Evolutionary conservation across 2,113 vertebrate species (phyloP).

Genomic region (Fulica atra): DNA sequence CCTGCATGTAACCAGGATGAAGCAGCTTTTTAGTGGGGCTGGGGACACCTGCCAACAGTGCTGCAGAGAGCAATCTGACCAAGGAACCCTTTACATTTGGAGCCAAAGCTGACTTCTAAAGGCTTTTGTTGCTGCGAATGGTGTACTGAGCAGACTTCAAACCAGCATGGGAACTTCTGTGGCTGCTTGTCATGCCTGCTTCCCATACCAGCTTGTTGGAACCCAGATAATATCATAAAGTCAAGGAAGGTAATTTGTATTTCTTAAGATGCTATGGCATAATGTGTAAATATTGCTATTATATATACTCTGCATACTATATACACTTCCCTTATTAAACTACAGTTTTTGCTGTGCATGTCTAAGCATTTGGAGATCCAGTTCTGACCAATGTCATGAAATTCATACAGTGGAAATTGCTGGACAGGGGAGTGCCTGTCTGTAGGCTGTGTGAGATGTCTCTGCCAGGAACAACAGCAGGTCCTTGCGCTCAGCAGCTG

Average conservation of each 20-base stretch:
- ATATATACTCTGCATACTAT: too few relatives aligned
- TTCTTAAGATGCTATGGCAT: background rate
- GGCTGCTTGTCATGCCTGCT: background rate
- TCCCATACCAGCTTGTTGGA: background rate
- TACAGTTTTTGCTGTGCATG: background rate
- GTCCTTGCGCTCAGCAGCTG: background rate
- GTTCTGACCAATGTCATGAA: background rate
- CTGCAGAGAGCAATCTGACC: background rate
- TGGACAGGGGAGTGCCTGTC: background rate
- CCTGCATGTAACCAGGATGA: accelerated
- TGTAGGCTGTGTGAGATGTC: background rate
- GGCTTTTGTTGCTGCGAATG: background rate
- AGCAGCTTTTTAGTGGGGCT: background rate
- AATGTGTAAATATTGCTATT: background rate
- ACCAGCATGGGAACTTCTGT: background rate
- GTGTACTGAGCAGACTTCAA: background rate
- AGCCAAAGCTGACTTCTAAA: background rate
- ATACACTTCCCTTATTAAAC: background rate
- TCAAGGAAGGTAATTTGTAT: background rate
- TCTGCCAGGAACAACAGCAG: background rate
- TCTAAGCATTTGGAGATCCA: background rate
- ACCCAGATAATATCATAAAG: background rate
- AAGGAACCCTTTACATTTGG: background rate
- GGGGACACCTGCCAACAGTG: background rate
- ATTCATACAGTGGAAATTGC: background rate